These are phyloP conservation scores for Aurelia aurita complex sp. Pacific DNA, from an alignment of 30 jellyfish, hydroid and myxozoan genomes.

Conservation along the genomic window DNA sequence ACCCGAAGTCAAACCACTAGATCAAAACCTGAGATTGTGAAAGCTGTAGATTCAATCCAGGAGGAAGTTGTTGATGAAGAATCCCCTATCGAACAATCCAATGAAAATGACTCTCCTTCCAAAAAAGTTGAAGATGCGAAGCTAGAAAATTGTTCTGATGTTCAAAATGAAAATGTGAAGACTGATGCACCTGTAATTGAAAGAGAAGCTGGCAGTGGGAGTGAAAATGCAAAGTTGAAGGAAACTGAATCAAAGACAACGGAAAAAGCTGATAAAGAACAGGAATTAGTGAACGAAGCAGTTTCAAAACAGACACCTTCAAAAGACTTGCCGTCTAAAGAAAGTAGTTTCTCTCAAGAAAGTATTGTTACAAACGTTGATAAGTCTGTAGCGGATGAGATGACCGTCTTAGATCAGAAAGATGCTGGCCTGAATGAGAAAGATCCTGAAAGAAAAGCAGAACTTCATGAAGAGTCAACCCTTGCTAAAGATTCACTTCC, in stretches of 20 bases:
- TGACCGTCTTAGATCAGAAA: too few species aligned
- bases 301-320: background rate
- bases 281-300: background rate
- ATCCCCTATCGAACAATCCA: background rate
- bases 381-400: too few species aligned
- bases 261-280: background rate
- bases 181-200: background rate
- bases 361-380: too few species aligned
- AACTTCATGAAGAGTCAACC: background rate
- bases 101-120: background rate
- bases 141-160: background rate
- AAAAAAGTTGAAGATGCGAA: too few species aligned
- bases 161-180: background rate
- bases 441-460: too few species aligned
- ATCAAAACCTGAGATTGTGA: background rate
- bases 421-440: too few species aligned
- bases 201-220: background rate
- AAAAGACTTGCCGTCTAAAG: background rate
- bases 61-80: background rate
- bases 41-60: background rate
- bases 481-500: background rate
- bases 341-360: too few species aligned
- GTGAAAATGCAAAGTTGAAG: background rate
- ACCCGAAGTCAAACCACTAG: constrained; percentile 21
- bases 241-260: background rate